Percentiles rank a stretch among this genome's conserved stretches.
Evolutionary conservation across 2,888 invertebrate genomes (phyloP).

Genomic region (Fissipunctia ypsillon): DNA sequence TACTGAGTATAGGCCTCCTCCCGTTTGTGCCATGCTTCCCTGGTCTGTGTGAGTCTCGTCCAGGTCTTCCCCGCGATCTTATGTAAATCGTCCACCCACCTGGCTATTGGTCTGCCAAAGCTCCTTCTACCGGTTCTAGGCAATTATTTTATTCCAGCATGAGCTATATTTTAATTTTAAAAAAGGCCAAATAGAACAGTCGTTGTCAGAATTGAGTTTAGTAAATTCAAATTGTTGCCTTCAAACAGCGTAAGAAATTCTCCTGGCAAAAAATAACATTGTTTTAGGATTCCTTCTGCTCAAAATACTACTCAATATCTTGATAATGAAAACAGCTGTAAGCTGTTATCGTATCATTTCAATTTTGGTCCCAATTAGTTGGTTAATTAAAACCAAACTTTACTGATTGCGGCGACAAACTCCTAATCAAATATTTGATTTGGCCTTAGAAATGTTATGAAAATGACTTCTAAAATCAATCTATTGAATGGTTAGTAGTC

Average conservation of each 20-base stretch:
- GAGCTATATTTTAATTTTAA: not conserved
- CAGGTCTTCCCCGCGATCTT: no score
- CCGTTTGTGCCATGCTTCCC: no score
- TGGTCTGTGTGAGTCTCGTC: no score
- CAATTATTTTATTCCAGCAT: not conserved
- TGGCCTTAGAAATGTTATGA: slow-evolving; percentile 3
- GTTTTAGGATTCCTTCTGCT: not conserved
- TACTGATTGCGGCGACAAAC: slow-evolving; percentile 12
- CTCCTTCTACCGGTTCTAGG: no score
- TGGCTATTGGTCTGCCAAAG: no score
- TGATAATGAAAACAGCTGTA: not conserved
- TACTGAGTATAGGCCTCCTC: no score
- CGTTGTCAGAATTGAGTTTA: not conserved
- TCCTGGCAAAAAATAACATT: not conserved
- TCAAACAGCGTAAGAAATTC: not conserved
- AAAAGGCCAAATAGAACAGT: not conserved
- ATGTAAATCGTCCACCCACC: no score
- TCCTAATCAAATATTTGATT: slow-evolving; percentile 23
- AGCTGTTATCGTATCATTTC: not conserved
- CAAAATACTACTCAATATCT: not conserved
- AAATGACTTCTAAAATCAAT: not conserved
- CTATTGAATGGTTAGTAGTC: not conserved
- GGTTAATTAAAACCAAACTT: slow-evolving; percentile 41
- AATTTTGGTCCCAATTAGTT: slow-evolving; percentile 16
- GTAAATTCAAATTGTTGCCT: not conserved